Evolutionary conservation across 2,797 vertebrate genomes (phyloP).

Genomic region (Bradypodion ventrale): DNA sequence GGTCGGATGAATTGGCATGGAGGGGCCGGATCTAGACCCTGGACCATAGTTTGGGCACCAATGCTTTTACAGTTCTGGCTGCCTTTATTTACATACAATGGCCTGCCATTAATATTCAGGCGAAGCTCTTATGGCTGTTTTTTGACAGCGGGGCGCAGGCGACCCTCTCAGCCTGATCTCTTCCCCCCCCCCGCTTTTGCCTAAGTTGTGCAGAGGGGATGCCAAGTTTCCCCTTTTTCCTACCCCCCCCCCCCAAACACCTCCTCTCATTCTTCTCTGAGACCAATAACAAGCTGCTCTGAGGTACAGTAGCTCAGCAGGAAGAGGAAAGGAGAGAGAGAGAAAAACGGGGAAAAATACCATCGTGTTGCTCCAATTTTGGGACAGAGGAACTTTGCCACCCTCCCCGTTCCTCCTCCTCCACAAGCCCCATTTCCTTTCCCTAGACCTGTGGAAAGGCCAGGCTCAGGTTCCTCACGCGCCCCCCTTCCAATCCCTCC

Average conservation of each 20-base stretch:
- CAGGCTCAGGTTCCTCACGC: conserved; percentile 50
- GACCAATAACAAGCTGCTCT: conserved; percentile 33
- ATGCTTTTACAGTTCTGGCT: too few species aligned
- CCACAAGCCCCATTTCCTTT: conserved; percentile 34
- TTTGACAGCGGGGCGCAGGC: conserved; percentile 71
- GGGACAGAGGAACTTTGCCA: neutral
- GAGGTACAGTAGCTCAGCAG: conserved; percentile 4
- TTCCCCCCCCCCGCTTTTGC: conserved; percentile 46
- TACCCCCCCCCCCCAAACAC: conserved; percentile 22
- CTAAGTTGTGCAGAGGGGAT: neutral
- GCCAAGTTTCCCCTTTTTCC: conserved; percentile 29
- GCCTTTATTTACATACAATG: too few species aligned
- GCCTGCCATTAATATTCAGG: too few species aligned
- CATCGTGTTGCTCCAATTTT: neutral
- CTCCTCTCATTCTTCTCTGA: conserved; percentile 10
- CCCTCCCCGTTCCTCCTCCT: too few species aligned
- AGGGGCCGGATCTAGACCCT: too few species aligned
- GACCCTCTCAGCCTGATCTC: conserved; percentile 42
- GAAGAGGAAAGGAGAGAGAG: conserved; percentile 8
- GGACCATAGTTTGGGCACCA: too few species aligned
- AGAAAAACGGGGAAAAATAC: conserved; percentile 6
- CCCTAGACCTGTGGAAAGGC: conserved; percentile 64
- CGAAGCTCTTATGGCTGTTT: too few species aligned
- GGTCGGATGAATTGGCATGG: too few species aligned
- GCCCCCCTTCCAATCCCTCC: conserved; percentile 20